Evolutionary conservation across 2,888 invertebrate genomes (phyloP).

Genomic region (Cantharis flavilabris): DNA sequence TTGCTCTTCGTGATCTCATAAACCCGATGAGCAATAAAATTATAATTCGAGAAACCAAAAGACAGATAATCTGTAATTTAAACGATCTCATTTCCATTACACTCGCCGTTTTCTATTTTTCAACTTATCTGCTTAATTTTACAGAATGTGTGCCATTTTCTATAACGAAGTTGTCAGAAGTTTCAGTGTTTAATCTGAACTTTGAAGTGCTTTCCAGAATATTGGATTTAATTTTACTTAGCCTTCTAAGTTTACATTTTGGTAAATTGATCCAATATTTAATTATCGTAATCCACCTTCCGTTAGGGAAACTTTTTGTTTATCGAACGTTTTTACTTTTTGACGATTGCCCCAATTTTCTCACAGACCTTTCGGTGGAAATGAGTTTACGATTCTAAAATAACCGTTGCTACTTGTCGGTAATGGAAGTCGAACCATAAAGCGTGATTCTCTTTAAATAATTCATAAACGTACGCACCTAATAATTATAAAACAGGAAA

Average conservation of each 20-base stretch:
- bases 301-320: neutral
- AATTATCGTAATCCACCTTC: neutral
- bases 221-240: neutral
- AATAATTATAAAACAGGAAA: slow-evolving; percentile 1
- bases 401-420: neutral
- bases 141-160: neutral
- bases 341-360: neutral
- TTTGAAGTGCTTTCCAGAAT: neutral
- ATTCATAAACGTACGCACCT: neutral
- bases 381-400: slow-evolving; percentile 5
- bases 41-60: neutral
- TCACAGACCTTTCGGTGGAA: neutral
- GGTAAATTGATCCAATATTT: neutral
- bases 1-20: neutral
- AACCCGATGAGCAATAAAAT: neutral
- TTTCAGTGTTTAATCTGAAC: neutral
- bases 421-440: neutral
- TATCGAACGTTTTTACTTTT: neutral
- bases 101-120: neutral
- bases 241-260: neutral
- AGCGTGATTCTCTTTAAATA: neutral
- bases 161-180: neutral
- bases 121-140: neutral
- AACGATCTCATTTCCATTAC: neutral
- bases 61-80: neutral